Conservation (phyloP, 2,888 invertebrate species). For the Drosophila diplacantha region DNA sequence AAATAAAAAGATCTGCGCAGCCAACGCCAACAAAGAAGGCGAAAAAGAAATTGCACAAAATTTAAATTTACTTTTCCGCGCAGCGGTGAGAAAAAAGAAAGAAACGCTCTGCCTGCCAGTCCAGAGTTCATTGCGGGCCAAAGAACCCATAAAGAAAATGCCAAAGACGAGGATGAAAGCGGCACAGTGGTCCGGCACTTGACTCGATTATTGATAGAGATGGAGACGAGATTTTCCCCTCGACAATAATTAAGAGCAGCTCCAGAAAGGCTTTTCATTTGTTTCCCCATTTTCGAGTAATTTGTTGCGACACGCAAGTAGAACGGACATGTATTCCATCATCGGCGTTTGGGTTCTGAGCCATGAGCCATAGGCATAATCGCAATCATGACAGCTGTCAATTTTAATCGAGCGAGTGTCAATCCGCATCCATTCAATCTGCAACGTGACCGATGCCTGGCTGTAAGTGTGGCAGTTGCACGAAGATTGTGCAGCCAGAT, state of each 20-base stretch:
- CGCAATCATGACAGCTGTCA: slow-evolving; percentile 69
- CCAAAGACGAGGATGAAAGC: slow-evolving; percentile 10
- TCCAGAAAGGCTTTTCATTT: slow-evolving; percentile 32
- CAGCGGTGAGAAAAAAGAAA: slow-evolving; percentile 31
- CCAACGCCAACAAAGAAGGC: slow-evolving; percentile 20
- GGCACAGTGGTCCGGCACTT: slow-evolving; percentile 21
- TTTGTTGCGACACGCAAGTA: slow-evolving; percentile 36
- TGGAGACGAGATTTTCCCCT: slow-evolving; percentile 30
- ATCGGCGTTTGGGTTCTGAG: slow-evolving; percentile 20
- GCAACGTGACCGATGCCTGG: slow-evolving; percentile 46
- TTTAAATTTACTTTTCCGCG: slow-evolving; percentile 38
- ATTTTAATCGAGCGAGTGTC: slow-evolving; percentile 67
- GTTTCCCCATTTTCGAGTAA: slow-evolving; percentile 21
- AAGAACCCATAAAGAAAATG: slow-evolving; percentile 37
- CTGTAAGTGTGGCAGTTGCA: slow-evolving; percentile 44
- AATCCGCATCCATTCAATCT: slow-evolving; percentile 34
- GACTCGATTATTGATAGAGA: slow-evolving; percentile 28
- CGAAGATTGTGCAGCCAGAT: slow-evolving; percentile 46
- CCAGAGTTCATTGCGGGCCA: slow-evolving; percentile 35
- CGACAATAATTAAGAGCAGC: slow-evolving; percentile 29
- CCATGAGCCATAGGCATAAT: slow-evolving; percentile 20
- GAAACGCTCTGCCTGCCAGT: slow-evolving; percentile 12
- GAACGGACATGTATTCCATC: slow-evolving; percentile 8
- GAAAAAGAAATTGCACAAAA: slow-evolving; percentile 31
- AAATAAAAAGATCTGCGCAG: slow-evolving; percentile 12